Conservation (phyloP, 2,888 invertebrate genomes). For the Cinara cedri region DNA sequence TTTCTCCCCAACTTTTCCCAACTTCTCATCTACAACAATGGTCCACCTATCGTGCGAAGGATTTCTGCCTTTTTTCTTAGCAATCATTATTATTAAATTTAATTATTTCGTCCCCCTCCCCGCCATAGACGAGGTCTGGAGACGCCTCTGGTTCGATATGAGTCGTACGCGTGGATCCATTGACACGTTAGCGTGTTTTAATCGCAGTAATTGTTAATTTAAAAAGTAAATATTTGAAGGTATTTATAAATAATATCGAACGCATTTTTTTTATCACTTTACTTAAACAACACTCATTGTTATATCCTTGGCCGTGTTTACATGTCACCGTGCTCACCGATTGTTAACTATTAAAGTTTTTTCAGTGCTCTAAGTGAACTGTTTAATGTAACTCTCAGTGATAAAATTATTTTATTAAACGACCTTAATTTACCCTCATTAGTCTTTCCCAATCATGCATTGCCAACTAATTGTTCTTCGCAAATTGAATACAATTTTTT, state of each 20-base stretch:
- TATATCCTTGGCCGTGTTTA: not conserved
- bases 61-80: too few relatives aligned
- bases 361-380: not conserved
- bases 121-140: too few relatives aligned
- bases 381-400: not conserved
- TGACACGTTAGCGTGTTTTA: too few relatives aligned
- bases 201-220: constrained; percentile 12
- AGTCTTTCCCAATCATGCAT: not conserved
- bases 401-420: constrained; percentile 1
- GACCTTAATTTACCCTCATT: constrained; percentile 15
- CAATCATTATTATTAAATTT: too few relatives aligned
- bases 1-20: too few relatives aligned
- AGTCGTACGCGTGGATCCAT: too few relatives aligned
- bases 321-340: not conserved
- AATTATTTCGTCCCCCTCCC: too few relatives aligned
- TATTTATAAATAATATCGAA: constrained; percentile 10
- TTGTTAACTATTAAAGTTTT: not conserved
- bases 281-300: not conserved
- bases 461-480: not conserved
- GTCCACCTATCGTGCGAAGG: too few relatives aligned
- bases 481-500: constrained; percentile 2
- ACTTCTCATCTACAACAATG: too few relatives aligned
- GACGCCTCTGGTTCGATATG: too few relatives aligned
- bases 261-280: not conserved
- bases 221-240: constrained; percentile 9